Base-by-base conservation (phyloP, 2,797 vertebrate species). In the Dendrocincla tyrannina region DNA sequence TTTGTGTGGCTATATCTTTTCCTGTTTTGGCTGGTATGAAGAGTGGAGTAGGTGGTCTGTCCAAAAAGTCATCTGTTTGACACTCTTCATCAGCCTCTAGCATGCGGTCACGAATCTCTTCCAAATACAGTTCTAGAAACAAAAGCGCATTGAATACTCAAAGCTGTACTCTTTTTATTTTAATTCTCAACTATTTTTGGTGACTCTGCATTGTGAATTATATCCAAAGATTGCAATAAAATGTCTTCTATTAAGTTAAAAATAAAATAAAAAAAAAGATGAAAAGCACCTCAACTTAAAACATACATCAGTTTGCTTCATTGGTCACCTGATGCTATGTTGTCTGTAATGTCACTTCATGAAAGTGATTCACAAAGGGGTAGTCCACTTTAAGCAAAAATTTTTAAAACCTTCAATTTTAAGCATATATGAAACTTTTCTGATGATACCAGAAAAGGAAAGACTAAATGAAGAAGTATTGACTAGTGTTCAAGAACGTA, bases 11-110 rank as follows among this genome's bases (percentile, higher is more conserved):
- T 32, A 96, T 98, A 95, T 99, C 99, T 96, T 95, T 98, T 67
- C 99, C 99, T 5, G 98, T 98, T 98, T 99, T 99, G 84, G 98
- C 98, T 83, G 99, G 99, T 92, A 99, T 98, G 83, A 99, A 99
- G 75, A 99, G 97, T 2, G 99, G 99, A 68, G 98, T 98, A 28
- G 98, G 91, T 24, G 99, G 99, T 98, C 96, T 98, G 93, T 99
- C 98, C 98, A 99, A 94, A 97, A 99, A 99, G 1, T 97, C 98
- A 89, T 99, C 99, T 37, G 99, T 99, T 97, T 99, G 99, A 97
- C 99, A 99, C 88, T 99, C 98, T 60, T 92, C 95, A 62, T 98
- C 98, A 73, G 94, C 92, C 47, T 98, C 97, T 95, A 98, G 95
- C 84, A 98, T 30, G 6, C 91, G 88, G 63, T 99, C 98, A 92